Conservation (phyloP, 2,797 vertebrate species). For the Dicrostonyx torquatus region DNA sequence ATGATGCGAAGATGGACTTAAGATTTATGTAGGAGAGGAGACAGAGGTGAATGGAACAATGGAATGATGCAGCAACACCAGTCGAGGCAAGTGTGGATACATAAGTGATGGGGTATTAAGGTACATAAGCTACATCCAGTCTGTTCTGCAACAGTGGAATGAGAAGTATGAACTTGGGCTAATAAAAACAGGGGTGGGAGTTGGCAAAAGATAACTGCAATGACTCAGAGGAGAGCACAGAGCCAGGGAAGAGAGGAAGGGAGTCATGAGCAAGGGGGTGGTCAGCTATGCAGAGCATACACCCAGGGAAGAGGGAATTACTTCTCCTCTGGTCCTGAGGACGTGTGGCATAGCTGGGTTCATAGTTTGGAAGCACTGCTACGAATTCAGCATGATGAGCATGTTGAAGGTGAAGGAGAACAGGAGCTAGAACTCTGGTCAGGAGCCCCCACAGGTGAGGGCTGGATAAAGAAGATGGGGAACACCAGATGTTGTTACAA, state of each 20-base stretch:
- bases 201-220: not conserved
- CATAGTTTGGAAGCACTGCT: not conserved
- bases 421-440: not conserved
- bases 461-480: not conserved
- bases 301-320: not conserved
- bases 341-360: not conserved
- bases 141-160: not conserved
- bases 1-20: rapidly evolving
- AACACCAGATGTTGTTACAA: not conserved
- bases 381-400: not conserved
- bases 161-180: not conserved
- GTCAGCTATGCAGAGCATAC: rapidly evolving
- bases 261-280: not conserved
- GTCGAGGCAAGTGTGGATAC: not conserved
- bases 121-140: not conserved
- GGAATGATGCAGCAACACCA: not conserved
- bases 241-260: not conserved
- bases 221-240: not conserved
- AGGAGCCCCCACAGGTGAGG: not conserved
- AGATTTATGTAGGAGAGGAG: not conserved
- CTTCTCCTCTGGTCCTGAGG: not conserved
- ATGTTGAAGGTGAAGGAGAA: not conserved
- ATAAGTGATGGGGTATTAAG: not conserved
- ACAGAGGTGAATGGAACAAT: too few species aligned
- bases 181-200: not conserved